Base-by-base conservation (phyloP, 1,140 invertebrate species). In the Aphelinus atriplicis region DNA sequence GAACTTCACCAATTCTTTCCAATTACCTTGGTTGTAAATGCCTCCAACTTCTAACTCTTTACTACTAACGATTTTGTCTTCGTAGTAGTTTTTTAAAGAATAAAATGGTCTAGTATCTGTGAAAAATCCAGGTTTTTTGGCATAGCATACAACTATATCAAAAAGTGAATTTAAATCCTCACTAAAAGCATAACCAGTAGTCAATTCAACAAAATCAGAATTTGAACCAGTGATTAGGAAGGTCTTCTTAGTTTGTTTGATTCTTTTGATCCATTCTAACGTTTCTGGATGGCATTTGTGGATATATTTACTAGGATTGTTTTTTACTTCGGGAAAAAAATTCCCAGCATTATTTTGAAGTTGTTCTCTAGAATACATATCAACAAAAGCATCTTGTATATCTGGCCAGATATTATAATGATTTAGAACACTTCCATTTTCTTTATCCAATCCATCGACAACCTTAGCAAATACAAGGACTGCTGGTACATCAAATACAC, bases 161-260 rank as follows among this genome's bases (percentile, higher is more conserved):
- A 95, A 96, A 56, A 92, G 89, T 3, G 92, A 88, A 68, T 84
- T 89, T 94, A 94, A 95, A 73, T 95, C 88, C 63, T 89, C 73
- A 3, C 94, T 94, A 48, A 95, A 81, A 9, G 90, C 89, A 80
- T 90, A 90, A 6, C 86, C 86, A n/a, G 94, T 91, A 0, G 90
- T 91, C 66, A 92, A 89, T 69, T 90, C 86, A 9, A 92, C 93
- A 88, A 92, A 95, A 82, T 95, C 93, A n/a, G 90, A 87, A 82
- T 93, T 90, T 0, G 94, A 94, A 7, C 93, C 93, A 45, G 94
- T 95, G n/a, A 95, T 87, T 3, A 96, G 84, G 84, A 94, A 95
- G 7, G 91, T 86, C 68, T 90, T 88, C 73, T 91, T 92, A 5
- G 89, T 87, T 66, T 90, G 84, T 68, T 89, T 87, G 7, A 92